phyloP scores from a whole-genome alignment of 2,888 invertebrate genomes.

The Sphaerophoria taeniata region DNA sequence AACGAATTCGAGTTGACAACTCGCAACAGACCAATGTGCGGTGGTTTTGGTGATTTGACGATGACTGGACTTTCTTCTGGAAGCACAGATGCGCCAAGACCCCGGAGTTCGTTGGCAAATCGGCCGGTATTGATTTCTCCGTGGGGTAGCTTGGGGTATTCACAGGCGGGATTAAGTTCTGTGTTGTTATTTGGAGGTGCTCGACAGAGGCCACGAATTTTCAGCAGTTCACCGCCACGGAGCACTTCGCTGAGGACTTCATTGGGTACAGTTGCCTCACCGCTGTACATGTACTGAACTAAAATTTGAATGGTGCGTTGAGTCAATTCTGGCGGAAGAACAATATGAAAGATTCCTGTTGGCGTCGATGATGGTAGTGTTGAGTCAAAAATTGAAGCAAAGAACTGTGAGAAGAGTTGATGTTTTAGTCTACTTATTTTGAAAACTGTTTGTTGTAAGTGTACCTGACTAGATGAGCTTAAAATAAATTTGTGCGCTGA shows the following conservation, averaged over 20 bases:
- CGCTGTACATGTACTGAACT: conserved; percentile 94
- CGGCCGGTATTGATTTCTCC: conserved; percentile 50
- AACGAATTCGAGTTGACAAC: conserved; percentile 64
- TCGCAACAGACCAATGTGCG: conserved; percentile 77
- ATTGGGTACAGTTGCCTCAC: conserved; percentile 91
- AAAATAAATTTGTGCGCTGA: conserved; percentile 93
- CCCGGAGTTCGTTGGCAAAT: conserved; percentile 76
- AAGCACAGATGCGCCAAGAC: conserved; percentile 80
- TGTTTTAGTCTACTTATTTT: not conserved
- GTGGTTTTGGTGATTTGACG: conserved; percentile 80
- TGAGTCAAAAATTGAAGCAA: conserved; percentile 82
- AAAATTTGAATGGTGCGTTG: conserved; percentile 91
- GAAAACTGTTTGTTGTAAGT: not conserved
- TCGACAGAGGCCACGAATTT: conserved; percentile 91
- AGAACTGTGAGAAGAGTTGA: conserved; percentile 77
- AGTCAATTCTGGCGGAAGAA: conserved; percentile 91
- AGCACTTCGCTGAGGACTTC: conserved; percentile 92
- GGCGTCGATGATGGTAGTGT: conserved; percentile 79
- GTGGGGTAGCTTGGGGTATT: conserved; percentile 66
- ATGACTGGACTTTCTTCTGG: conserved; percentile 82
- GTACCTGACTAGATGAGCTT: conserved; percentile 89
- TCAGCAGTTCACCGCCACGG: conserved; percentile 91
- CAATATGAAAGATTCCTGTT: conserved; percentile 86
- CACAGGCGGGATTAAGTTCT: conserved; percentile 66
- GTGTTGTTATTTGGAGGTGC: conserved; percentile 78